These are phyloP conservation scores for Agelastica alni DNA, from an alignment of 2,888 invertebrate species.

Conservation along the genomic window DNA sequence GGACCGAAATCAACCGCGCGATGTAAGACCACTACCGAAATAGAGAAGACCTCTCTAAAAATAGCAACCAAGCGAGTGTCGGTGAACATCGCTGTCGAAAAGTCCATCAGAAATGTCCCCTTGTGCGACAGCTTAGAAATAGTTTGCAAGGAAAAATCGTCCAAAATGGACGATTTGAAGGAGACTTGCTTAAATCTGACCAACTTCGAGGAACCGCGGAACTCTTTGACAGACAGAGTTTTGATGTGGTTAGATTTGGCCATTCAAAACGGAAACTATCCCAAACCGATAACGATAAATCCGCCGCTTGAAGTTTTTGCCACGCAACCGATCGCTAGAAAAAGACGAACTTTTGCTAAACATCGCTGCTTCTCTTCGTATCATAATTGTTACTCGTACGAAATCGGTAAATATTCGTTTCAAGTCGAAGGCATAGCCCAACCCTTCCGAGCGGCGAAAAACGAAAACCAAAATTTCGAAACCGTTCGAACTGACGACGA, in stretches of 20 bases:
- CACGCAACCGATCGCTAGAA: conserved; percentile 8
- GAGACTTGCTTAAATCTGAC: conserved; percentile 23
- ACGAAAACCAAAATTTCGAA: not conserved
- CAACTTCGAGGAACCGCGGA: conserved; percentile 25
- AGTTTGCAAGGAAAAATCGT: conserved; percentile 4
- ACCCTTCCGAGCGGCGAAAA: conserved; percentile 6
- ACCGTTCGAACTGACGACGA: not conserved
- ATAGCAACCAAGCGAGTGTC: not conserved
- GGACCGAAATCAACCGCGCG: conserved; percentile 4
- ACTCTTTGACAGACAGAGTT: conserved; percentile 69
- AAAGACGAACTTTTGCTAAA: conserved; percentile 14
- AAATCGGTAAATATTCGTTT: conserved; percentile 7
- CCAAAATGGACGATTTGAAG: conserved; percentile 1
- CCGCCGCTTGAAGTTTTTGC: conserved; percentile 7
- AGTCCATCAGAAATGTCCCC: conserved; percentile 8
- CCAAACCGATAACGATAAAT: conserved; percentile 8
- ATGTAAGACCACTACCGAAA: conserved; percentile 23
- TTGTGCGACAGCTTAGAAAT: conserved; percentile 34
- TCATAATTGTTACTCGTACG: not conserved
- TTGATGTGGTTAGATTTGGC: conserved; percentile 80
- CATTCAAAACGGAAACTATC: conserved; percentile 45
- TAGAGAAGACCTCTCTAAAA: not conserved
- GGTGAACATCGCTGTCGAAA: conserved; percentile 1
- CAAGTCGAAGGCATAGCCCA: conserved; percentile 23
- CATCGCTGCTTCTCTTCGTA: conserved; percentile 18